Conservation (phyloP, 2,797 vertebrate species). For the Cottoperca gobio region DNA sequence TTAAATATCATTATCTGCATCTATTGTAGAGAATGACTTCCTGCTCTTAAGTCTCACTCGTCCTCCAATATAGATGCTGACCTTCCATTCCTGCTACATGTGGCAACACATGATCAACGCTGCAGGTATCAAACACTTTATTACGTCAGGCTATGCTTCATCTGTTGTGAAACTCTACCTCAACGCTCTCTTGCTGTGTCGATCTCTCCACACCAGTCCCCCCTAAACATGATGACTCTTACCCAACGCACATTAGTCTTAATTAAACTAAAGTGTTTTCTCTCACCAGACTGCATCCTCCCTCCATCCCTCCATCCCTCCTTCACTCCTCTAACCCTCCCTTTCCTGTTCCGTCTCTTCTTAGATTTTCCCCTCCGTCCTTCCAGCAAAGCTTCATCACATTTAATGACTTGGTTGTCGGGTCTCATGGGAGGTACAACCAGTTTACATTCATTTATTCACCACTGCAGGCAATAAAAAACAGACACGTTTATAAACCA, state of each 20-base stretch:
- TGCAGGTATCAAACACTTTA: slow-evolving; percentile 49
- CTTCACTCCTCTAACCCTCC: slow-evolving; percentile 21
- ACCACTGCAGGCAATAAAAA: slow-evolving; percentile 46
- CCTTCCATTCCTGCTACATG: slow-evolving; percentile 35
- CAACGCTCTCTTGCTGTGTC: slow-evolving; percentile 47
- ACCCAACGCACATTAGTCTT: slow-evolving; percentile 69
- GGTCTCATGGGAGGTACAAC: slow-evolving; percentile 55
- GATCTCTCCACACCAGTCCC: slow-evolving; percentile 41
- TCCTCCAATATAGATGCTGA: slow-evolving; percentile 39
- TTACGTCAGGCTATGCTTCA: slow-evolving; percentile 46
- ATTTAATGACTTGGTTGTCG: slow-evolving; percentile 53
- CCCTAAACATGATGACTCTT: slow-evolving; percentile 47
- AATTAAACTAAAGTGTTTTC: slow-evolving; percentile 67
- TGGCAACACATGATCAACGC: slow-evolving; percentile 54
- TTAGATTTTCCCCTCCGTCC: slow-evolving; percentile 2
- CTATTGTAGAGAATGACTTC: neutral
- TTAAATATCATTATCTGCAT: neutral
- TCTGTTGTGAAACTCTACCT: slow-evolving; percentile 39
- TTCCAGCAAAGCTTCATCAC: slow-evolving; percentile 53
- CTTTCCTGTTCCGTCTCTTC: slow-evolving; percentile 17
- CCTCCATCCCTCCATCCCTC: slow-evolving; percentile 1
- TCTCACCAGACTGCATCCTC: slow-evolving; percentile 37
- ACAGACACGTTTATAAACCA: slow-evolving; percentile 32
- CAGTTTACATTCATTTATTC: slow-evolving; percentile 69
- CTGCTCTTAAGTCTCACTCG: slow-evolving; percentile 6